These are phyloP conservation scores for Acanthornis magna DNA, from an alignment of 2,797 vertebrate species.

Conservation along the genomic window DNA sequence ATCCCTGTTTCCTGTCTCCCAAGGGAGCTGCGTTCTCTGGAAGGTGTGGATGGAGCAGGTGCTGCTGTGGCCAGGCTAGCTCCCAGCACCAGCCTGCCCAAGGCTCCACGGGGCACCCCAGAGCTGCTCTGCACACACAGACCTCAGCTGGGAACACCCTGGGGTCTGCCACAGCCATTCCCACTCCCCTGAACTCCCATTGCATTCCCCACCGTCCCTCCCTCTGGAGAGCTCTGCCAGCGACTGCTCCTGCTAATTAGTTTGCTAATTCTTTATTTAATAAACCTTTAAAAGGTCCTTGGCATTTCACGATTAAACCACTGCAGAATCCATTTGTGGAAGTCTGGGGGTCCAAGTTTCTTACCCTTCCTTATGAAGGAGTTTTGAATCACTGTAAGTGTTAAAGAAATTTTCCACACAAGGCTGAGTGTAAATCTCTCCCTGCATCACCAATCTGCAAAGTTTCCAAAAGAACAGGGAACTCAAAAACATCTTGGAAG, in stretches of 20 bases:
- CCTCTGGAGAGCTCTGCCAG: not conserved
- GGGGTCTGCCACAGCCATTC: not conserved
- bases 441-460: not conserved
- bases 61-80: not conserved
- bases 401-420: not conserved
- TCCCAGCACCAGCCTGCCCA: not conserved
- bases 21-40: not conserved
- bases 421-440: not conserved
- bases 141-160: rapidly evolving
- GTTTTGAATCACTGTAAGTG: not conserved
- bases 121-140: not conserved
- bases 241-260: not conserved
- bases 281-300: not conserved
- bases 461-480: not conserved
- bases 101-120: not conserved
- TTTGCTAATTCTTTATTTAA: not conserved
- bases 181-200: not conserved
- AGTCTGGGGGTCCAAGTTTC: not conserved
- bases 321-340: not conserved
- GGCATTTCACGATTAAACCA: not conserved
- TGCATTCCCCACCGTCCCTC: not conserved
- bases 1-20: not conserved
- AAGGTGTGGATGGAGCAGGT: rapidly evolving
- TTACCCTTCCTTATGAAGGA: not conserved
- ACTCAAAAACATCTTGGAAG: not conserved